Conservation (phyloP, 2,113 vertebrate genomes). For the Rhynchopsitta pachyrhyncha region DNA sequence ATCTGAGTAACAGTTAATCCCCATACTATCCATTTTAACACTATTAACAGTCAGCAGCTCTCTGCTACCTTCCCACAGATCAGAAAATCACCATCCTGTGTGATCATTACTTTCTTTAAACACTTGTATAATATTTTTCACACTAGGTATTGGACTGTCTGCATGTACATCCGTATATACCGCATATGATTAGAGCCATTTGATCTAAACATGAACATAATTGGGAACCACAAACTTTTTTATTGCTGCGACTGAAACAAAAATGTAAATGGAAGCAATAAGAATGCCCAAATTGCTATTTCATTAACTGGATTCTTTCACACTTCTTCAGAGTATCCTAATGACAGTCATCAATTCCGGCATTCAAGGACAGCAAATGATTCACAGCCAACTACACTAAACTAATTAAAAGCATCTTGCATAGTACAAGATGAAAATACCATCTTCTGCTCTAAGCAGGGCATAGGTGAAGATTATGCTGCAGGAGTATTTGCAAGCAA, state of each 20-base stretch:
- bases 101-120: background rate
- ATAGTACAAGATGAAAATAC: slow-evolving; percentile 8
- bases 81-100: background rate
- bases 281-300: slow-evolving; percentile 8
- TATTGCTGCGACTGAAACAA: background rate
- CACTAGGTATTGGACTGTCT: background rate
- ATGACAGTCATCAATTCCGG: slow-evolving; percentile 38
- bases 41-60: background rate
- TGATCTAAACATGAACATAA: background rate
- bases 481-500: background rate
- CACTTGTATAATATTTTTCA: background rate
- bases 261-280: background rate
- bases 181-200: background rate
- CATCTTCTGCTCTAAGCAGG: background rate
- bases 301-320: background rate
- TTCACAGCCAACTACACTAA: background rate
- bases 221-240: background rate
- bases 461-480: slow-evolving; percentile 19
- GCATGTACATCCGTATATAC: background rate
- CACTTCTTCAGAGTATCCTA: background rate
- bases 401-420: slow-evolving; percentile 44
- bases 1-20: background rate
- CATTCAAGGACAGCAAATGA: slow-evolving; percentile 15
- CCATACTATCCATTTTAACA: background rate
- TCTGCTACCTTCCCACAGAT: background rate